Evolutionary conservation across 2,888 invertebrate genomes (phyloP).

Genomic region (Bruchidius siliquastri): DNA sequence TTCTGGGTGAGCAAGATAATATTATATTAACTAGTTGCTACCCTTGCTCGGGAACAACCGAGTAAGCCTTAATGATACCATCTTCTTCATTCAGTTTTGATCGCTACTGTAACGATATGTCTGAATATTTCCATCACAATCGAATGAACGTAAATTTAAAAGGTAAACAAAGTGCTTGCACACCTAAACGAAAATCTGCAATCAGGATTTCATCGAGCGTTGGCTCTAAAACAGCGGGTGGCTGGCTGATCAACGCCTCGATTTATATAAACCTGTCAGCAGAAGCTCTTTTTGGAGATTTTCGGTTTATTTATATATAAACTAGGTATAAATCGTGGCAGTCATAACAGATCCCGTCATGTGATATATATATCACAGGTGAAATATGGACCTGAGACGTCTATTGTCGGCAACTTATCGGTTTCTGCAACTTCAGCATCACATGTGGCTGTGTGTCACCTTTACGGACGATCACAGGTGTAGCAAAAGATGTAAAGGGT

Average conservation of each 20-base stretch:
- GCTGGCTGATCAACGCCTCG: slow-evolving; percentile 21
- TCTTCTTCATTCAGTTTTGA: no score
- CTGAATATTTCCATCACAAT: no score
- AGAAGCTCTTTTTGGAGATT: slow-evolving; percentile 19
- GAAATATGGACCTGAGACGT: slow-evolving; percentile 20
- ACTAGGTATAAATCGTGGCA: slow-evolving; percentile 19
- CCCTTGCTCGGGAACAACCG: no score
- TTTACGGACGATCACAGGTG: slow-evolving; percentile 18
- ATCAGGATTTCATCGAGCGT: slow-evolving; percentile 23
- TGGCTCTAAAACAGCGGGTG: slow-evolving; percentile 26
- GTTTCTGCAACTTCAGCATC: slow-evolving; percentile 23
- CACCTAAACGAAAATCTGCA: slow-evolving; percentile 10
- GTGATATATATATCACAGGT: slow-evolving; percentile 28
- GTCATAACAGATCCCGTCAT: slow-evolving; percentile 24
- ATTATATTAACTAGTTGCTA: no score
- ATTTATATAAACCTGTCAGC: slow-evolving; percentile 28
- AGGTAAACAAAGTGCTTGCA: not conserved
- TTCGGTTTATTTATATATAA: slow-evolving; percentile 27
- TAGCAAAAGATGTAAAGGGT: not conserved
- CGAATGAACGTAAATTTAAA: not conserved
- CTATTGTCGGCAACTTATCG: slow-evolving; percentile 16
- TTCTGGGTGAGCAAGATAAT: no score
- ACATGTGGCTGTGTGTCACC: slow-evolving; percentile 15
- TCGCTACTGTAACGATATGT: not conserved
- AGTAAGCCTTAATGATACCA: no score